A percentile compares a stretch with the other conserved stretches of the same genome.
These are phyloP conservation scores for Masticophis lateralis DNA, from an alignment of 2,797 vertebrate genomes.

Conservation along the genomic window DNA sequence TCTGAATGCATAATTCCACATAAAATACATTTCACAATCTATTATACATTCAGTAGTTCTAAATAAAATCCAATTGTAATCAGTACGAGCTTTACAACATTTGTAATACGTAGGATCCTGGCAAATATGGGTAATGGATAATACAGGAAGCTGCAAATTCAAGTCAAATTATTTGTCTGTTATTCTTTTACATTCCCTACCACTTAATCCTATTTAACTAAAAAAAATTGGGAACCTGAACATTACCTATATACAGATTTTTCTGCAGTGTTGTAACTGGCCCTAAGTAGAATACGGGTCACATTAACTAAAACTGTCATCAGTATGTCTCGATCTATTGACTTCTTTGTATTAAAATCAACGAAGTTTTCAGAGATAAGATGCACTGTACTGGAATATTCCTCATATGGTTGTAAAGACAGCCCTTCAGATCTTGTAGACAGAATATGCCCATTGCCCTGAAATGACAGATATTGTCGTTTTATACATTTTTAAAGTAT, in stretches of 20 bases:
- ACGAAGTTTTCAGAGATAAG: conserved; percentile 75
- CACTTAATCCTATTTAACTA: background rate
- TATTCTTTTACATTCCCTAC: background rate
- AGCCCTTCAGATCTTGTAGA: conserved; percentile 69
- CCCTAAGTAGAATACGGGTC: conserved; percentile 78
- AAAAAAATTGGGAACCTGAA: background rate
- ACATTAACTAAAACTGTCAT: conserved; percentile 83
- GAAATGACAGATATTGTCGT: conserved; percentile 27
- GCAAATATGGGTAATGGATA: background rate
- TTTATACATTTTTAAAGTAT: background rate
- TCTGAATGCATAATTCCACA: background rate
- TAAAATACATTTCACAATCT: background rate
- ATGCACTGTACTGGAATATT: conserved; percentile 71
- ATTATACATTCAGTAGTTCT: background rate
- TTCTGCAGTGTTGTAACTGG: conserved; percentile 77
- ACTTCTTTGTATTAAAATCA: conserved; percentile 70
- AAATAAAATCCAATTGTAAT: background rate
- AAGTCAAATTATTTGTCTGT: background rate
- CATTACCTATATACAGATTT: conserved; percentile 78
- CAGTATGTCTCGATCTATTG: conserved; percentile 79
- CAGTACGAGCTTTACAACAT: background rate
- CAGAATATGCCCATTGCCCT: conserved; percentile 82
- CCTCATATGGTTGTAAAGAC: conserved; percentile 73
- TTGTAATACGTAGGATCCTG: background rate
- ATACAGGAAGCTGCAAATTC: background rate